These are phyloP conservation scores for Macaria notata DNA, from an alignment of 2,888 invertebrate species.

Conservation along the genomic window DNA sequence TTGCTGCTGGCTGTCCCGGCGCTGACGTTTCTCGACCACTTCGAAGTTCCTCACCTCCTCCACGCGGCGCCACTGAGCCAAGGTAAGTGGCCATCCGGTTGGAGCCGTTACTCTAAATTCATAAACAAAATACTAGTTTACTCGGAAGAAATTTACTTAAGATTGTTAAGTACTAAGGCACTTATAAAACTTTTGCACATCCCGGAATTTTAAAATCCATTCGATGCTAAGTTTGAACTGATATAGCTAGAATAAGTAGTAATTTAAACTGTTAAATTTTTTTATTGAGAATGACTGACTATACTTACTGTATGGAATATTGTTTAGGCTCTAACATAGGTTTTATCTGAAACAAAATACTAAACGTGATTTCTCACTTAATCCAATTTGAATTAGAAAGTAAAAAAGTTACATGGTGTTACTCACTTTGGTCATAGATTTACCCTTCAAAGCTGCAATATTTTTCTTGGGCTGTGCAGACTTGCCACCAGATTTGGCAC, in stretches of 20 bases:
- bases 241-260: too few relatives aligned
- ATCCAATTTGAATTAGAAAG: conserved; percentile 14
- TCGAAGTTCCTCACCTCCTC: conserved; percentile 55
- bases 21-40: conserved; percentile 26
- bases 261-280: too few relatives aligned
- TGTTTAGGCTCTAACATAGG: conserved; percentile 42
- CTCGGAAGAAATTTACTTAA: too few relatives aligned
- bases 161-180: too few relatives aligned
- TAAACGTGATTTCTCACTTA: too few relatives aligned
- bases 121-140: too few relatives aligned
- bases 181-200: too few relatives aligned
- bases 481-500: neutral
- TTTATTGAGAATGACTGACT: too few relatives aligned
- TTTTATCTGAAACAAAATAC: conserved; percentile 24
- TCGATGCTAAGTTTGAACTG: too few relatives aligned
- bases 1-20: neutral
- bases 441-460: conserved; percentile 27
- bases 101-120: conserved; percentile 55
- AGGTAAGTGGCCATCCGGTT: conserved; percentile 62
- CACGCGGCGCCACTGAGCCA: conserved; percentile 65
- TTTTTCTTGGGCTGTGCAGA: conserved; percentile 19
- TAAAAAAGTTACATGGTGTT: too few relatives aligned
- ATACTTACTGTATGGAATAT: conserved; percentile 59
- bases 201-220: too few relatives aligned
- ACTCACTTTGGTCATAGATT: conserved; percentile 44